Evolutionary conservation across 2,888 invertebrate species (phyloP), one percentile per base, ranked within the genome.

Genomic region (Drosophila setosimentum): DNA sequence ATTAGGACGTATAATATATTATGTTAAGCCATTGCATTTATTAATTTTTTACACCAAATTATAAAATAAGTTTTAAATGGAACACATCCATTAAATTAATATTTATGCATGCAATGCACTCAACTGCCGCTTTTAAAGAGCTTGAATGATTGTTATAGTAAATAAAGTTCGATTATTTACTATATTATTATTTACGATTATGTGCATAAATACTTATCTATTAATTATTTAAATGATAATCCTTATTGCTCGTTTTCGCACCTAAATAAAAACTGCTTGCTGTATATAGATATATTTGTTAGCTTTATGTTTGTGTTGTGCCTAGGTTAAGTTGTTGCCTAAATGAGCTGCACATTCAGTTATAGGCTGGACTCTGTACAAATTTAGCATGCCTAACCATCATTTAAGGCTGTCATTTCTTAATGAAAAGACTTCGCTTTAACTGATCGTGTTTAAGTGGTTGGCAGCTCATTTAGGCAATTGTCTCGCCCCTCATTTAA

Each of bases 241-340:
- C 30, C 57, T 30, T 51, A 16, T 29, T 67, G 78, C 66, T 29
- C 35, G 67, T 67, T 69, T 59, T 73, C 63, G 60, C 71, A 66
- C 58, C 21, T 11, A 27, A 21, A 40, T 29, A 37, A 27, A 37
- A 55, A 8, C 24, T 49, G 35, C 58, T 54, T 40, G 50, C 57
- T 63, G 64, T n/a, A 16, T 35, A 6, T 11, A 18, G 24, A 37
- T n/a, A 13, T 50, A 13, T 51, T 40, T 57, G 63, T 45, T 35
- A 3, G 55, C 55, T 71, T 62, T 70, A 30, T 35, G 16, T 61
- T 76, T 74, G 30, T 77, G 59, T 83, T 74, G 68, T 84, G 84
- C 77, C 70, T 92, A 92, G 92, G 79, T 83, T 92, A 92, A 92
- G 92, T 82, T 79, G 57, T 89, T 92, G 91, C 91, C 89, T 85